Base-by-base conservation (phyloP, 2,797 vertebrate species). In the Leuciscus waleckii region DNA sequence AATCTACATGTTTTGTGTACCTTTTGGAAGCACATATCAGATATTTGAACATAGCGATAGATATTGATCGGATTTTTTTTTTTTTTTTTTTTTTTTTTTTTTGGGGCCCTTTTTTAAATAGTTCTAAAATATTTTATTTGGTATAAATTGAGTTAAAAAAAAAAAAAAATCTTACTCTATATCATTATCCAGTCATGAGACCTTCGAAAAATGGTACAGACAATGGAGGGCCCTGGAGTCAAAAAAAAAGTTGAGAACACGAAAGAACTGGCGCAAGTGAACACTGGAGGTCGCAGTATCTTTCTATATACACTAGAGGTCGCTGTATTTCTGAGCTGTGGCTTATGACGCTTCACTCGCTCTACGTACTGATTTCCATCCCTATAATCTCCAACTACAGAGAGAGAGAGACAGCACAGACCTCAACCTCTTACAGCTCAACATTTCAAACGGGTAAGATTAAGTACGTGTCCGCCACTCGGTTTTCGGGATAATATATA, bases 331-430 rank as follows among this genome's bases (percentile, higher is more conserved):
- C 46, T 69, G 21, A 17, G 21, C 16, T 39, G 65, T 70, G 46
- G 29, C 2, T 35, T 19, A 39, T 69, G 79, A 69, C 32, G 65
- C 21, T 39, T 69, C 65, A 69, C 21, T 39, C 46, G 65, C 21
- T 81, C 43, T 81, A 49, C 61, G 58, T 69, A 79, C 39, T n/a
- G 76, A 65, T 61, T 67, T 49, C 43, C 63, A 32, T 61, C 37
- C 19, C 26, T 21, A 73, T 32, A 51, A 51, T 81, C 65, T 81
- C 26, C 65, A 81, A 65, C 41, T 29, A 9, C 65, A 19, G 79
- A 81, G 23, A n/a, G 65, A 81, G 56, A 13, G 10, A n/a, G 32
- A 70, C 29, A 29, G 43, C 63, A 7, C 2, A 49, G 3, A 43
- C 78, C 10, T 67, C 78, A 23, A 7, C 46, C 2, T 54, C 14